Evolutionary conservation across 1,140 invertebrate species (phyloP).

Genomic region (Drosophila subpulchrella): DNA sequence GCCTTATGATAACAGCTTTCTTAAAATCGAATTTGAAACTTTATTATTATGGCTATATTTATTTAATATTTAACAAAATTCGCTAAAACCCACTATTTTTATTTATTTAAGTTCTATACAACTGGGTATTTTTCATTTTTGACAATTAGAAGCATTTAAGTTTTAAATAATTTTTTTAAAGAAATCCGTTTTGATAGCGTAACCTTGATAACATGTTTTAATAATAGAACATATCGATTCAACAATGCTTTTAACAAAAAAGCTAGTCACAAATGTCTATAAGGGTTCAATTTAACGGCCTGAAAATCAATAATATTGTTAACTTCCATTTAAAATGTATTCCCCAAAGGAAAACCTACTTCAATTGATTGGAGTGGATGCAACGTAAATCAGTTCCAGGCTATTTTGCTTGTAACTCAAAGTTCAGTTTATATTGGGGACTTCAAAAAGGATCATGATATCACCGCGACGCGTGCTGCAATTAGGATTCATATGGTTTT

Average conservation of each 20-base stretch:
- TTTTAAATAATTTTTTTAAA: too few relatives aligned
- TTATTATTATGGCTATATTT: too few relatives aligned
- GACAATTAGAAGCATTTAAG: too few relatives aligned
- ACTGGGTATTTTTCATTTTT: too few relatives aligned
- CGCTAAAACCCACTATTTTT: too few relatives aligned
- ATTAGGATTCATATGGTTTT: conserved; percentile 21
- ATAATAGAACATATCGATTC: background rate
- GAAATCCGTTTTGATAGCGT: too few relatives aligned
- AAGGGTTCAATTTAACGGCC: background rate
- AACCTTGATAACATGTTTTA: too few relatives aligned
- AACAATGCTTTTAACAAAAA: background rate
- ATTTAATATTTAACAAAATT: too few relatives aligned
- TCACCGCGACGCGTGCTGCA: conserved; percentile 4
- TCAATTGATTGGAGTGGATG: background rate
- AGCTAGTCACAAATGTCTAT: background rate
- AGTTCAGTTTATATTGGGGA: background rate
- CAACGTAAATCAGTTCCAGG: background rate
- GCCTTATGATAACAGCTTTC: background rate
- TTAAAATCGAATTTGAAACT: too few relatives aligned
- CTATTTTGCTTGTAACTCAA: background rate
- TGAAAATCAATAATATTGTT: background rate
- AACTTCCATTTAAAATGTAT: background rate
- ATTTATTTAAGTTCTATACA: too few relatives aligned
- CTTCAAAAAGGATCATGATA: conserved; percentile 6
- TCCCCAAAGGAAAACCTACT: background rate